Evolutionary conservation across 2,113 vertebrate species (phyloP).

Genomic region (Lepus europaeus): DNA sequence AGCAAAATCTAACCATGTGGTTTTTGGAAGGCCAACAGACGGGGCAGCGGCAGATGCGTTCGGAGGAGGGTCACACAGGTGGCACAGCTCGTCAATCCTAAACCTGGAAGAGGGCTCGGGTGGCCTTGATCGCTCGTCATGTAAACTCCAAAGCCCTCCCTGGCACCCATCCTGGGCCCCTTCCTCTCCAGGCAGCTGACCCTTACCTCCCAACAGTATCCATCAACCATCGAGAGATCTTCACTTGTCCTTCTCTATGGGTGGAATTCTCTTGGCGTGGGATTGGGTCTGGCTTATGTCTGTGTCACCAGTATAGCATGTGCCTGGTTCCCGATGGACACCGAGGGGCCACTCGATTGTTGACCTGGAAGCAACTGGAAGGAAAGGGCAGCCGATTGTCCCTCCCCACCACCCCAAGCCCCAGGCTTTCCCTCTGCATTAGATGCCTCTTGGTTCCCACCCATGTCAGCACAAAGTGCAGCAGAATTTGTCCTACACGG

Average conservation of each 20-base stretch:
- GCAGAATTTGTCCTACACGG: accelerated
- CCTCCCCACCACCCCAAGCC: accelerated
- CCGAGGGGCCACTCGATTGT: background rate
- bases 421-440: accelerated
- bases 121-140: background rate
- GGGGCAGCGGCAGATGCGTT: background rate
- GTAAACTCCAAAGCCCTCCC: background rate
- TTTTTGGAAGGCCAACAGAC: slow-evolving; percentile 25
- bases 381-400: background rate
- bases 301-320: background rate
- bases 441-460: background rate
- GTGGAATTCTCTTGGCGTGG: background rate
- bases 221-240: background rate
- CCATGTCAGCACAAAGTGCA: accelerated
- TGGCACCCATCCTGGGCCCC: background rate
- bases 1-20: slow-evolving; percentile 26
- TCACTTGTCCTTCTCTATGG: background rate
- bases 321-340: background rate
- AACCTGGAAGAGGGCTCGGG: background rate
- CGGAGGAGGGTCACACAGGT: background rate
- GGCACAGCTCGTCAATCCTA: background rate
- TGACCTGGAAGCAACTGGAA: background rate
- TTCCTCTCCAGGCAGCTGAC: background rate
- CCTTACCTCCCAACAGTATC: background rate
- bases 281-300: background rate